Base-by-base conservation (phyloP, 2,797 vertebrate genomes). In the Propithecus perrieri region DNA sequence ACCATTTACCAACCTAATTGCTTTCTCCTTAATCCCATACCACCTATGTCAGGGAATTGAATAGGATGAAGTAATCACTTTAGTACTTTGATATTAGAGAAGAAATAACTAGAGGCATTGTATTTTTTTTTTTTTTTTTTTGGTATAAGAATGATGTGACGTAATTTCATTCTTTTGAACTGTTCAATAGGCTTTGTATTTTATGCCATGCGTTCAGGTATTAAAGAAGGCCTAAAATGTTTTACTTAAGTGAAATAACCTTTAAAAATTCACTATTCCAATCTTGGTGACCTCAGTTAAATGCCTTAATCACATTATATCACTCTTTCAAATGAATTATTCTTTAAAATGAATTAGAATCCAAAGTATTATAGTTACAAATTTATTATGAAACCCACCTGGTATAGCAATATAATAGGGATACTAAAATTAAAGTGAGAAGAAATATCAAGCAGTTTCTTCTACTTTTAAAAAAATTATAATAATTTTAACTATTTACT, bases 211-310 rank as follows among this genome's bases (percentile, higher is more conserved):
- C 41, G 50, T 84, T 94, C 65, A 83, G 75, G 57, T 61, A 71
- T 76, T 72, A 94, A 87, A 43, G 72, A 93, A 92, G 35, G 28
- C 48, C 71, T 83, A 83, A 90, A 71, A 26, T 69, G 20, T 74
- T 85, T 96, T 94, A 74, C 63, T 89, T 92, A 89, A 85, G 28
- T 78, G 90, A 88, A 83, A 87, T 91, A 96, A 74, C 15, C 22
- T 83, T 91, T 46, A 86, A 72, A 67, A 61, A 35, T 79, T 79
- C 78, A 80, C 33, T 78, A 86, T 85, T 95, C 67, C 24, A 78
- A 59, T 76, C 80, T 93, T 85, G 10, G 76, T 85, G 30, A 85
- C 46, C 79, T 86, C n/a, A 83, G 55, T 79, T 88, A 95, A 91
- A 80, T 93, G 22, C 50, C 20, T 63, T 81, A 76, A 92, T 93